Conservation (phyloP, 2,797 vertebrate genomes). For the Eulemur coronatus region DNA sequence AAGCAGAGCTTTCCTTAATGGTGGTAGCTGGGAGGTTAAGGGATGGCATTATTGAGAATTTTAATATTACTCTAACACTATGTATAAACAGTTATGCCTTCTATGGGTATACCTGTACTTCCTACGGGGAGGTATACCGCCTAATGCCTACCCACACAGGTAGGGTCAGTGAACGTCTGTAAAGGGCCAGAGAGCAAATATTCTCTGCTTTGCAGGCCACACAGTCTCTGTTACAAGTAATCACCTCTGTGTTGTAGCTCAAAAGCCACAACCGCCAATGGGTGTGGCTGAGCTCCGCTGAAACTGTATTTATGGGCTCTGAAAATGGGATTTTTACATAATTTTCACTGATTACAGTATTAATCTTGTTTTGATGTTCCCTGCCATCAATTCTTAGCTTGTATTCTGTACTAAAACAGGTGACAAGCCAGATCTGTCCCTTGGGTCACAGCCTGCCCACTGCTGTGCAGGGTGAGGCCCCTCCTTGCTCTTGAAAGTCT, state of each 20-base stretch:
- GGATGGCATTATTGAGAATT: background rate
- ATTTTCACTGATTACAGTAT: background rate
- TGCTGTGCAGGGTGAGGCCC: no score
- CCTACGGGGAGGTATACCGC: background rate
- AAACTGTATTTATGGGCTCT: background rate
- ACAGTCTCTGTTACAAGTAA: background rate
- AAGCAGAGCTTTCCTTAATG: no score
- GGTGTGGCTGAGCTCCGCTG: no score
- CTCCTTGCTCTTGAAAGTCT: background rate
- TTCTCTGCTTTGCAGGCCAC: background rate
- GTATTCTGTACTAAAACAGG: background rate
- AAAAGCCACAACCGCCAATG: background rate
- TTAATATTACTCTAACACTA: background rate
- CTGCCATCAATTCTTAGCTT: background rate
- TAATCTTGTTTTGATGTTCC: background rate
- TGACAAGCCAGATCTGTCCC: background rate
- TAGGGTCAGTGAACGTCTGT: background rate
- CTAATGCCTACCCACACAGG: no score
- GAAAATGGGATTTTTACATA: background rate
- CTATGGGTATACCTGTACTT: fast-evolving
- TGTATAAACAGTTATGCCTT: fast-evolving
- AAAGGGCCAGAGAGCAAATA: background rate
- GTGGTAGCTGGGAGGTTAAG: no score
- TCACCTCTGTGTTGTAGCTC: background rate
- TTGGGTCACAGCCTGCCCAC: background rate